Conservation (phyloP, 2,888 invertebrate genomes). For the Hirudinaria manillensis region DNA sequence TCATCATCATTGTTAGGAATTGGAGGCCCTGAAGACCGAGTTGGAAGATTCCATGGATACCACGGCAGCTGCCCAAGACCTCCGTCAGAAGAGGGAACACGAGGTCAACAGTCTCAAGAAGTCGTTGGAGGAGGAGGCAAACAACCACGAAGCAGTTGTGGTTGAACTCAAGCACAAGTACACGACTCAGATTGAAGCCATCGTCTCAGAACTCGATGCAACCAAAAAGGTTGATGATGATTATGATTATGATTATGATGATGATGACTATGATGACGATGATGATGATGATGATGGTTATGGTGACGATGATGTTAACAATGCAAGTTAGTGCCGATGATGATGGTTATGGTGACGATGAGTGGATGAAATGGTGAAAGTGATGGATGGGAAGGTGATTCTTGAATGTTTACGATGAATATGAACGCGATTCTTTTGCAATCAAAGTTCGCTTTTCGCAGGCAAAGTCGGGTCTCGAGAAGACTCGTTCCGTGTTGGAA, state of each 20-base stretch:
- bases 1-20: conserved; percentile 59
- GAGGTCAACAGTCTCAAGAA: conserved; percentile 88
- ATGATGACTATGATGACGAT: too few species aligned
- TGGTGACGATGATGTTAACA: background rate
- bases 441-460: conserved; percentile 40
- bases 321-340: too few species aligned
- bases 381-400: too few species aligned
- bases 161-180: conserved; percentile 89
- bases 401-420: too few species aligned
- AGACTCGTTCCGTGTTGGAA: conserved; percentile 78
- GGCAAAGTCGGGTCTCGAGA: conserved; percentile 78
- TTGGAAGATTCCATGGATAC: conserved; percentile 90
- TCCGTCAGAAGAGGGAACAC: conserved; percentile 87
- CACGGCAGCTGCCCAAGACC: conserved; percentile 60
- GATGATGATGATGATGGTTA: too few species aligned
- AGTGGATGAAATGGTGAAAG: background rate
- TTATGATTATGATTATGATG: background rate
- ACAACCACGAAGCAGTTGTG: conserved; percentile 72
- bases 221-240: conserved; percentile 58
- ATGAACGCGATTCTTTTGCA: too few species aligned
- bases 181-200: conserved; percentile 74
- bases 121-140: conserved; percentile 82
- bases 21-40: conserved; percentile 92
- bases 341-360: too few species aligned
- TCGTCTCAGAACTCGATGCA: conserved; percentile 86